phyloP scores from a whole-genome alignment of 2,797 vertebrate genomes.

The Cephalopachus bancanus region DNA sequence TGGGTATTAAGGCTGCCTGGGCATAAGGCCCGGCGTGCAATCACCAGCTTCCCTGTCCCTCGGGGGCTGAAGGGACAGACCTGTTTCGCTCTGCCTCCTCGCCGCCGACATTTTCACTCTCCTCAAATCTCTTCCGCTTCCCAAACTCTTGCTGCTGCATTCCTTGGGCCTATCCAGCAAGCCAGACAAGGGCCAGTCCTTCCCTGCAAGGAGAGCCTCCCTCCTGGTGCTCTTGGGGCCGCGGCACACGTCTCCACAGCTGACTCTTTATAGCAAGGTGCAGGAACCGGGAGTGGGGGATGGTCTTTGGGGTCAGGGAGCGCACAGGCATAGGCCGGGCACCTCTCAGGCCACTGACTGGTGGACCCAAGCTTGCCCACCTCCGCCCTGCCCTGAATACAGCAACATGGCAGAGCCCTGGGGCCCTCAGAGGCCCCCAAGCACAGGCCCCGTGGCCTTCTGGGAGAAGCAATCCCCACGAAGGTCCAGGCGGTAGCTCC shows the following conservation, averaged over 20 bases:
- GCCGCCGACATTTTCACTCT: neutral
- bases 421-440: neutral
- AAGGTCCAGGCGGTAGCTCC: neutral
- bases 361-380: neutral
- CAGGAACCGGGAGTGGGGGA: neutral
- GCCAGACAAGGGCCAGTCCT: no score
- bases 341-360: no score
- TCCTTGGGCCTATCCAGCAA: accelerated
- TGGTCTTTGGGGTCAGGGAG: neutral
- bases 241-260: neutral
- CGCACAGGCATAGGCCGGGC: neutral
- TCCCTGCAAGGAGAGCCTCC: neutral
- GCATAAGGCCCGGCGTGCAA: accelerated
- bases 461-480: neutral
- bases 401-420: neutral
- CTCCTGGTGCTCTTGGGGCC: neutral
- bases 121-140: neutral
- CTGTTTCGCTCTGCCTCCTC: neutral
- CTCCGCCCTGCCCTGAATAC: accelerated
- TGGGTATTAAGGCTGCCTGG: neutral
- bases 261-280: neutral
- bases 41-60: accelerated
- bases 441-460: neutral
- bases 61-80: accelerated
- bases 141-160: neutral